Conservation (phyloP, 2,113 vertebrate genomes). For the Aphelocoma coerulescens region DNA sequence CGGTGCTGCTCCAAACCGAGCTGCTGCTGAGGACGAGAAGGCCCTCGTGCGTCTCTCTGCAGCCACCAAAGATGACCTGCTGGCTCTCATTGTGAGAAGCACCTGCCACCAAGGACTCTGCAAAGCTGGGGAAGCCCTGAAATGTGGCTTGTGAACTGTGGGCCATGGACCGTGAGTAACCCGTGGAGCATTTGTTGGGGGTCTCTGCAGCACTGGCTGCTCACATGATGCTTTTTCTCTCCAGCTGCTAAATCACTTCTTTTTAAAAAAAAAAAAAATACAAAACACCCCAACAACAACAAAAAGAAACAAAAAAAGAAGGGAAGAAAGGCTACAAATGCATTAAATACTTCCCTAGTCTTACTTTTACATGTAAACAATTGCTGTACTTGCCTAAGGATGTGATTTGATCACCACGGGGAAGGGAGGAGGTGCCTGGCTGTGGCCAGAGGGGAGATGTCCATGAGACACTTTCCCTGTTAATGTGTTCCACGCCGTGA, state of each 20-base stretch:
- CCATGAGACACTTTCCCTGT: not conserved
- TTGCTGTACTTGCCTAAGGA: constrained; percentile 36
- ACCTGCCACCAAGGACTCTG: not conserved
- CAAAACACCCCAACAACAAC: not conserved
- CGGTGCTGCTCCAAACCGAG: not conserved
- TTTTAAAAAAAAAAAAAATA: not conserved
- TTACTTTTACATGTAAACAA: constrained; percentile 44
- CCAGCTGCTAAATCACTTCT: constrained; percentile 35
- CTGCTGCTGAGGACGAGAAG: not conserved
- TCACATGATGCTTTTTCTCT: constrained; percentile 1
- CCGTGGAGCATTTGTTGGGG: constrained; percentile 2
- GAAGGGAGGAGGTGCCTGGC: constrained; percentile 9
- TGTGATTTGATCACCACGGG: constrained; percentile 7
- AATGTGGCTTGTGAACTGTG: not conserved
- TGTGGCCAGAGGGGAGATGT: constrained; percentile 3
- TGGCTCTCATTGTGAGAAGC: constrained; percentile 31
- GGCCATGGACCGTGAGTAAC: not conserved
- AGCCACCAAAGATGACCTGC: constrained; percentile 26
- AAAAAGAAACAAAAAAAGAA: not conserved
- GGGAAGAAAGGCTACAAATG: not conserved
- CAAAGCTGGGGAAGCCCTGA: not conserved
- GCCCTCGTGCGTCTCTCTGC: constrained; percentile 2
- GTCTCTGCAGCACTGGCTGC: not conserved
- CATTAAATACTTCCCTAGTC: constrained; percentile 18
- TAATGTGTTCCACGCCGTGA: not conserved